Evolutionary conservation across 1,140 invertebrate species (phyloP), one percentile per base, ranked within the genome.

Genomic region (Drepana arcuata): DNA sequence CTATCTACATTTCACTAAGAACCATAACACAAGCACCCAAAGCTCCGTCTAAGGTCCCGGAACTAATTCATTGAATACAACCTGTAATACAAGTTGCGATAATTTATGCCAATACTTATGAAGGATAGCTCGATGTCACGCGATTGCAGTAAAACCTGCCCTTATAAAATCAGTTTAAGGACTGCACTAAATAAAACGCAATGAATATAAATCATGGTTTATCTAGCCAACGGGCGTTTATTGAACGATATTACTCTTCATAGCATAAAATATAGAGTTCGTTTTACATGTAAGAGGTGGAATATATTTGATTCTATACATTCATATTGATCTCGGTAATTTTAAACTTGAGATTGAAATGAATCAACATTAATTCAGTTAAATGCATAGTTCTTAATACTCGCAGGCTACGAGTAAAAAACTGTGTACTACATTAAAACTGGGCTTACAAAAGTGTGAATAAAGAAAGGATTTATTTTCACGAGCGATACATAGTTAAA

Each of bases 221-320:
- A 70, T 70, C 50, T 54, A 30, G 40, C 36, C 24, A 45, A 47
- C 31, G 27, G 51, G 48, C 44, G 57, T 58, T 62, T 54, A 69
- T 70, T 62, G 59, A n/a, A 68, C 58, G 57, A 65, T 63, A 54
- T 69, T 56, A 47, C 57, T 48, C 68, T 66, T 66, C 62, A 48
- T 28, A 21, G 48, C 31, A 39, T 64, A 54, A 69, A 69, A 67
- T 68, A 62, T 70, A 43, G 45, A 58, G 70, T 75, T 68, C 61
- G 46, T 53, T 62, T 61, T 53, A 49, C 58, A 60, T 70, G 56
- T 49, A 53, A 57, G 46, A 38, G 43, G 35, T 51, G 35, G 28
- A 50, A 63, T 40, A 46, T 50, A 56, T 49, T 43, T 41, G 46
- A 33, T n/a, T 38, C 16, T 31, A 35, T 40, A 47, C 35, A 27